Conservation (phyloP, 2,888 invertebrate genomes). For the Ormyrus labotus region DNA sequence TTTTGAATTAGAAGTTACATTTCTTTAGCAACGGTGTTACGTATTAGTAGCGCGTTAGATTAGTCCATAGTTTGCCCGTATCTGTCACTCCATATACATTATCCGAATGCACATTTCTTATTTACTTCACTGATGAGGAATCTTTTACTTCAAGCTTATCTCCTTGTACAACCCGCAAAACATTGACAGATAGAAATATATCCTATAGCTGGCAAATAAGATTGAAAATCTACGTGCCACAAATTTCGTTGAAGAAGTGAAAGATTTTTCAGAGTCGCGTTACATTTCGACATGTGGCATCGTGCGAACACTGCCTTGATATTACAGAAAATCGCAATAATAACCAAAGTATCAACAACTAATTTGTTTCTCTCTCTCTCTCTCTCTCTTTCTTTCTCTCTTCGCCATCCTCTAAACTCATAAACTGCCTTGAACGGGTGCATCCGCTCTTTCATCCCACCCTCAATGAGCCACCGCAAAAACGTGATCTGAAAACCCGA, state of each 20-base stretch:
- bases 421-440: neutral
- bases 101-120: conserved; percentile 35
- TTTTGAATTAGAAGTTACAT: conserved; percentile 40
- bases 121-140: conserved; percentile 20
- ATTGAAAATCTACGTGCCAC: neutral
- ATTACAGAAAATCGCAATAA: conserved; percentile 25
- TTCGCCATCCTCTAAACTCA: neutral
- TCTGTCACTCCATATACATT: conserved; percentile 32
- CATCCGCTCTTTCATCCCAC: conserved; percentile 18
- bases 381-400: conserved; percentile 12
- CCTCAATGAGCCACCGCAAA: neutral
- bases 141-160: conserved; percentile 25
- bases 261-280: conserved; percentile 34
- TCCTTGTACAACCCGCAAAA: neutral
- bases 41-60: conserved; percentile 50
- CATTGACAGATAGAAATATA: too few relatives aligned
- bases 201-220: neutral
- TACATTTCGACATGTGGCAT: conserved; percentile 45
- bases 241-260: conserved; percentile 8
- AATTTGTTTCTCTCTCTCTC: conserved; percentile 34
- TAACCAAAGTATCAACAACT: conserved; percentile 21
- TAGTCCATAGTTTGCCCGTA: conserved; percentile 57
- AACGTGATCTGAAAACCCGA: neutral
- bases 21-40: conserved; percentile 36
- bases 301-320: conserved; percentile 45